Evolutionary conservation across 1,140 invertebrate species (phyloP).

Genomic region (Drosophila takahashii): DNA sequence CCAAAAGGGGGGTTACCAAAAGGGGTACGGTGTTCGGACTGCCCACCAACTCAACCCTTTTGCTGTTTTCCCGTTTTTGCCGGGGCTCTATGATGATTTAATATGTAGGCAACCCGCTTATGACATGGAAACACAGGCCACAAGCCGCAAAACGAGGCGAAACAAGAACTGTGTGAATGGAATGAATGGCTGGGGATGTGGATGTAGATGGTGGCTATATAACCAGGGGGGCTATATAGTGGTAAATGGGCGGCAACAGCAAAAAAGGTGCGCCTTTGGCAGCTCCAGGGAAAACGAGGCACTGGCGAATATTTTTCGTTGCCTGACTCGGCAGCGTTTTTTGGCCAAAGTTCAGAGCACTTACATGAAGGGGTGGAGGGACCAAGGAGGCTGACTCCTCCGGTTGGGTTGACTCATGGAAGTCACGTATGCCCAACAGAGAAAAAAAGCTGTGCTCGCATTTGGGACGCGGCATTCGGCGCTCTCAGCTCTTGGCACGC

Average conservation of each 20-base stretch:
- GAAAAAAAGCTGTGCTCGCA: constrained; percentile 55
- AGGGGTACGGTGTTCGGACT: constrained; percentile 27
- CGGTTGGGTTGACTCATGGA: constrained; percentile 69
- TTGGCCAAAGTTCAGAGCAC: constrained; percentile 71
- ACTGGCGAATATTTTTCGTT: constrained; percentile 54
- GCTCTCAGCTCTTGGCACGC: constrained; percentile 75
- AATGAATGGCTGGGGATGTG: constrained; percentile 18
- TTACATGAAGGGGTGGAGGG: constrained; percentile 5
- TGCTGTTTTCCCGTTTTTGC: constrained; percentile 41
- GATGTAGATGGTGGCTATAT: background rate
- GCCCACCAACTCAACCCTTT: constrained; percentile 56
- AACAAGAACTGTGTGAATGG: constrained; percentile 65
- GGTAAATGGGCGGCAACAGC: constrained; percentile 26
- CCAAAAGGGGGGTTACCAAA: constrained; percentile 11
- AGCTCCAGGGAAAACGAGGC: constrained; percentile 32
- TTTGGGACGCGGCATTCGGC: constrained; percentile 63
- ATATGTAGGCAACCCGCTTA: constrained; percentile 53
- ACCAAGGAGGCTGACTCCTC: constrained; percentile 28
- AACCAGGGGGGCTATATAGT: constrained; percentile 1
- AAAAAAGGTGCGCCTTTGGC: constrained; percentile 58
- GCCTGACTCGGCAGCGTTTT: constrained; percentile 71
- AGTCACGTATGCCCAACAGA: constrained; percentile 68
- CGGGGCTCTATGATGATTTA: constrained; percentile 46
- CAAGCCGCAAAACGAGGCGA: constrained; percentile 44
- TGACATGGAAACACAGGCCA: constrained; percentile 38